Conservation (phyloP, 2,888 invertebrate species). For the Urechis unicinctus region DNA sequence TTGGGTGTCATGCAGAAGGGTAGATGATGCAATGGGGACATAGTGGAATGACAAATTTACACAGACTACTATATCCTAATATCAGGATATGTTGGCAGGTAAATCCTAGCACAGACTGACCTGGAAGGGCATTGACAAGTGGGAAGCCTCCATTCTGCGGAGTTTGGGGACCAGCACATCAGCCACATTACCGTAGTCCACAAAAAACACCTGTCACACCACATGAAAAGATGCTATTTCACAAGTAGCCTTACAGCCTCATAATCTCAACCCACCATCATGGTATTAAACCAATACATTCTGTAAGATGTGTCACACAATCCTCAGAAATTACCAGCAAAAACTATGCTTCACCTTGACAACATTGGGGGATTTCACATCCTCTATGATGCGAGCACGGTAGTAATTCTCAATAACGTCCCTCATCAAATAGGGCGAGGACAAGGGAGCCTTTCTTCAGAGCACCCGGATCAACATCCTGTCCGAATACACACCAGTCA, state of each 20-base stretch:
- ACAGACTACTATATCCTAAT: too few relatives aligned
- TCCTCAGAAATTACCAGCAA: neutral
- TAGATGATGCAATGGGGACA: too few relatives aligned
- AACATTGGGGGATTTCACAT: too few relatives aligned
- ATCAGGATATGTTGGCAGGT: too few relatives aligned
- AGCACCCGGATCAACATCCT: neutral
- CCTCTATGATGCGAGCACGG: neutral
- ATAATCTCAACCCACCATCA: neutral
- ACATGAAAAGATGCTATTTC: neutral
- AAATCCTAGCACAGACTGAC: too few relatives aligned
- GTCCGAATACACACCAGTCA: neutral
- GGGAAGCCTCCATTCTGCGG: constrained; percentile 18
- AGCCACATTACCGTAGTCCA: constrained; percentile 68
- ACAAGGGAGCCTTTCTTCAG: neutral
- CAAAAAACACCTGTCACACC: constrained; percentile 54
- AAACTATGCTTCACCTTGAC: neutral
- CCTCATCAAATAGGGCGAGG: neutral
- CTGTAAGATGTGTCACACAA: too few relatives aligned
- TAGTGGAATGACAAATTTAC: too few relatives aligned
- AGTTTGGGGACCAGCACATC: constrained; percentile 22
- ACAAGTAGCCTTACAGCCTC: neutral
- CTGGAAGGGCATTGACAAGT: constrained; percentile 28
- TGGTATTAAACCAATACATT: neutral
- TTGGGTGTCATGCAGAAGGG: too few relatives aligned
- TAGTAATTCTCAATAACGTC: neutral